These are phyloP conservation scores for Enteromius viviparus DNA, from an alignment of 2,797 vertebrate species.

Conservation along the genomic window DNA sequence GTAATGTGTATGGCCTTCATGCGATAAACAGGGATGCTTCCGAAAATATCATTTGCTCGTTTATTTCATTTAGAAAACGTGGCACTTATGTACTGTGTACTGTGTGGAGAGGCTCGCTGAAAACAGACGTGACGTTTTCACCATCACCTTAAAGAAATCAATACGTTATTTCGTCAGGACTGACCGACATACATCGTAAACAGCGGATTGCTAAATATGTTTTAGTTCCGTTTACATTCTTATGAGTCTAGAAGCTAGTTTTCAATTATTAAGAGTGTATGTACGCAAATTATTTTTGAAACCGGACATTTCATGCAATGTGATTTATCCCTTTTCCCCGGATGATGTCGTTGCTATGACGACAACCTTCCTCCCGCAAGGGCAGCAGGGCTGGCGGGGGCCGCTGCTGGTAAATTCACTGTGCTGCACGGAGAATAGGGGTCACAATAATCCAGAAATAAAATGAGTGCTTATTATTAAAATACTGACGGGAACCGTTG, in stretches of 20 bases:
- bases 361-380: conserved; percentile 76
- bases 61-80: background rate
- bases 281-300: background rate
- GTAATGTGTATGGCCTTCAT: background rate
- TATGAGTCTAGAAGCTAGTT: background rate
- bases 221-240: background rate
- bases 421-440: background rate
- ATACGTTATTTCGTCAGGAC: background rate
- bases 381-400: conserved; percentile 67
- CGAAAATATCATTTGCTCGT: background rate
- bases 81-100: background rate
- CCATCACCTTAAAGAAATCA: background rate
- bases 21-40: background rate
- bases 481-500: background rate
- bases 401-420: conserved; percentile 60
- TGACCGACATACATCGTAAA: background rate
- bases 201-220: background rate
- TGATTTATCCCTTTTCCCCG: conserved; percentile 59
- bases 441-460: background rate
- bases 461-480: background rate
- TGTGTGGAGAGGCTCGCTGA: background rate
- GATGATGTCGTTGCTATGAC: conserved; percentile 81
- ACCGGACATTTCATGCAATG: conserved; percentile 6
- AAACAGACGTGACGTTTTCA: background rate
- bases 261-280: background rate